Evolutionary conservation across 1,140 invertebrate species (phyloP).

Genomic region (Oreohelix idahoensis): DNA sequence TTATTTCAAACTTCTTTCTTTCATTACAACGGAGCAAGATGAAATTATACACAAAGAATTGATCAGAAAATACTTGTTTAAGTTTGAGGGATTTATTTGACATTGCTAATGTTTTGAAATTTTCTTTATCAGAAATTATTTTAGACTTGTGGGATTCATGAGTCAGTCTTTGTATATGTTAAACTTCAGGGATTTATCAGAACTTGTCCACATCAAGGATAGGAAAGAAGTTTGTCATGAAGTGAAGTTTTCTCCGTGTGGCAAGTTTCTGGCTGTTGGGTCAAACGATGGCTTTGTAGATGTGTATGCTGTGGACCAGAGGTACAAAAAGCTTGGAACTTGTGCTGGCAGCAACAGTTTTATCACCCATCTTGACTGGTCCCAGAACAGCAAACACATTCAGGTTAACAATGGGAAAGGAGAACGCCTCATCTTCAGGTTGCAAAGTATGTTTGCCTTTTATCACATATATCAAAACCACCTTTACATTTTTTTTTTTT

Average conservation of each 20-base stretch:
- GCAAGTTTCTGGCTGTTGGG: conserved; percentile 70
- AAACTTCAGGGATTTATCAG: conserved; percentile 67
- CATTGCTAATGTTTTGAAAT: no score
- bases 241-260: conserved; percentile 73
- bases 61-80: no score
- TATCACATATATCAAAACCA: no score
- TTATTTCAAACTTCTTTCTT: no score
- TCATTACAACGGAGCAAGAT: no score
- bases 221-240: conserved; percentile 73
- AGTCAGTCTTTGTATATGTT: no score
- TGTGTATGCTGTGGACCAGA: conserved; percentile 67
- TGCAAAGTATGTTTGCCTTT: conserved; percentile 66
- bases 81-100: no score
- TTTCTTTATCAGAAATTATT: no score
- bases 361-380: conserved; percentile 74
- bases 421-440: conserved; percentile 69
- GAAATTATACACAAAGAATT: no score
- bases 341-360: conserved; percentile 71
- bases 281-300: conserved; percentile 74
- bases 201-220: conserved; percentile 70
- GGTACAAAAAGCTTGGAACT: conserved; percentile 68
- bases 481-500: no score
- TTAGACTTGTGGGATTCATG: no score
- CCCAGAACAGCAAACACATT: conserved; percentile 71
- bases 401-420: conserved; percentile 72